Evolutionary conservation across 2,113 vertebrate genomes (phyloP).

Genomic region (Calidris pugnax): DNA sequence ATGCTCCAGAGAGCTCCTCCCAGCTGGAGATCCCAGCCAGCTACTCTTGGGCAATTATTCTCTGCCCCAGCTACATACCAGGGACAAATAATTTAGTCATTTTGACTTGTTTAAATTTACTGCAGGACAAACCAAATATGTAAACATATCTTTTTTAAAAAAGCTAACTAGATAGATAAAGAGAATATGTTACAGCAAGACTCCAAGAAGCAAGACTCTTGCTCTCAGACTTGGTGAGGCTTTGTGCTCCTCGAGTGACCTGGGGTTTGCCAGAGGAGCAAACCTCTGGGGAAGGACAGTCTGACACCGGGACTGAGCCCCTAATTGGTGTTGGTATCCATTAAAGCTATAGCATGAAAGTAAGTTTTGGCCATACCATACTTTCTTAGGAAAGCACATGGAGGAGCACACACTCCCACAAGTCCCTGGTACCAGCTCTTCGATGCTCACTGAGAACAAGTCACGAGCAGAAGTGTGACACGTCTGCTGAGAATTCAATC

Average conservation of each 20-base stretch:
- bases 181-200: background rate
- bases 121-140: background rate
- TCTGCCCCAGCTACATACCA: background rate
- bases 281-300: background rate
- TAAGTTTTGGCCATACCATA: background rate
- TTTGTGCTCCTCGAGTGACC: background rate
- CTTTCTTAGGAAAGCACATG: background rate
- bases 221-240: background rate
- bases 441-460: rapidly evolving
- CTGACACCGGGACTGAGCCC: background rate
- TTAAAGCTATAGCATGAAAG: background rate
- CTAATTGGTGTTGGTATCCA: rapidly evolving
- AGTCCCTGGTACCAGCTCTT: background rate
- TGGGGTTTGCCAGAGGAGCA: background rate
- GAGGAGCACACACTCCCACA: background rate
- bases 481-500: background rate
- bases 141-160: background rate
- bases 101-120: background rate
- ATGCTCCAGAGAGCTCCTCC: background rate
- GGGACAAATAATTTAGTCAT: background rate
- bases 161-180: background rate
- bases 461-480: background rate
- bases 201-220: background rate
- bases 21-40: background rate
- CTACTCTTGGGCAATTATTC: background rate